These are phyloP conservation scores for Himalopsyche japonica DNA, from an alignment of 2,888 invertebrate genomes.

Conservation along the genomic window DNA sequence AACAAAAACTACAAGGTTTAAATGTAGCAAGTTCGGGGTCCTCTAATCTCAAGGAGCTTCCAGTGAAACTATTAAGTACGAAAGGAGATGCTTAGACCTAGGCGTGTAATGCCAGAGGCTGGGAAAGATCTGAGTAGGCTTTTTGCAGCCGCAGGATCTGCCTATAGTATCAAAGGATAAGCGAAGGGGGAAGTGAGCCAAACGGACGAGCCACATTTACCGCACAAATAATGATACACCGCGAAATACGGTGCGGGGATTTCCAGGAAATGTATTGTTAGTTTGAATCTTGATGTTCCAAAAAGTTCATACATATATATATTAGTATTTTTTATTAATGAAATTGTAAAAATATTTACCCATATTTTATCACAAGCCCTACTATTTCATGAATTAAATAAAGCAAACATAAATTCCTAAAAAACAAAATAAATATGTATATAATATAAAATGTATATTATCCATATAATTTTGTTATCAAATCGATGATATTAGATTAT, in stretches of 20 bases:
- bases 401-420: no score
- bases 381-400: no score
- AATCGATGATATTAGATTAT: no score
- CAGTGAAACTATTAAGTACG: not conserved
- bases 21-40: not conserved
- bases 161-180: not conserved
- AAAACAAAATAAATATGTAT: no score
- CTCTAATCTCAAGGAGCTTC: not conserved
- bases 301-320: not conserved
- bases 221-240: not conserved
- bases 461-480: no score
- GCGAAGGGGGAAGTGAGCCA: not conserved
- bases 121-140: not conserved
- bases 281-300: not conserved
- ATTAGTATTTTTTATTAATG: no score
- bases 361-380: no score
- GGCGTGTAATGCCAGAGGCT: slow-evolving; percentile 1
- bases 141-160: not conserved
- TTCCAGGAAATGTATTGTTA: not conserved
- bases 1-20: slow-evolving; percentile 1
- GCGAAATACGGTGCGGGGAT: not conserved
- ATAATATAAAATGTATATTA: no score
- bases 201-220: not conserved
- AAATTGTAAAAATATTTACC: no score
- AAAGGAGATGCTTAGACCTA: not conserved